phyloP scores from a whole-genome alignment of 1,140 invertebrate species.

The Pseudomyrmex flavicornis region DNA sequence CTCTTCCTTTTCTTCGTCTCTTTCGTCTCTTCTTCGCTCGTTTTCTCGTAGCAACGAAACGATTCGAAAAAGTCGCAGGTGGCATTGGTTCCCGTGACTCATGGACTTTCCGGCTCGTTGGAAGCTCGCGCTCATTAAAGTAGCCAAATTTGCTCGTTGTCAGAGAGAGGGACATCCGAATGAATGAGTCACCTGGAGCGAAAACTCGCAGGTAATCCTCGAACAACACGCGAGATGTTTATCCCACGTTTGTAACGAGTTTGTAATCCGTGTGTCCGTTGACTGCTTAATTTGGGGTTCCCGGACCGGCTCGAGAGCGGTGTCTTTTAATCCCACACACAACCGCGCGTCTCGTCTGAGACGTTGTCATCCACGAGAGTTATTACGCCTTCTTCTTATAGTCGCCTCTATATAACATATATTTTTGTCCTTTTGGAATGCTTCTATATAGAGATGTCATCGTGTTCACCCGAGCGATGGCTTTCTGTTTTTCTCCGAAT shows the following conservation, averaged over 20 bases:
- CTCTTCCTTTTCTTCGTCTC: slow-evolving; percentile 9
- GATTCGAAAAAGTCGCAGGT: slow-evolving; percentile 56
- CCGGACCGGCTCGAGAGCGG: background rate
- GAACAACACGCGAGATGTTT: slow-evolving; percentile 24
- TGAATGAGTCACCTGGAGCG: slow-evolving; percentile 51
- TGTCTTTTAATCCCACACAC: background rate
- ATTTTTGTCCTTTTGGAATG: background rate
- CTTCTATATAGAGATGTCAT: background rate
- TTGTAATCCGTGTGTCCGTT: slow-evolving; percentile 35
- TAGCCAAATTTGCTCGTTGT: slow-evolving; percentile 46
- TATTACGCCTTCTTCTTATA: background rate
- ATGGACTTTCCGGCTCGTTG: slow-evolving; percentile 22
- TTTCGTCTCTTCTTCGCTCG: background rate
- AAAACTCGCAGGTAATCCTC: slow-evolving; percentile 44
- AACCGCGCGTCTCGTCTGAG: background rate
- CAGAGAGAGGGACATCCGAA: slow-evolving; percentile 21
- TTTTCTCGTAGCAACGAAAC: background rate
- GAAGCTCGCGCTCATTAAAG: slow-evolving; percentile 27
- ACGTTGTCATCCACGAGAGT: background rate
- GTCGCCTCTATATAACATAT: background rate
- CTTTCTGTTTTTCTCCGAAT: background rate
- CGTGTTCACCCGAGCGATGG: background rate
- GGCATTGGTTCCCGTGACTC: slow-evolving; percentile 49
- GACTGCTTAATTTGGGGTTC: slow-evolving; percentile 51
- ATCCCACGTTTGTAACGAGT: slow-evolving; percentile 44